Conservation (phyloP, 1,140 invertebrate species). For the Nomia melanderi region DNA sequence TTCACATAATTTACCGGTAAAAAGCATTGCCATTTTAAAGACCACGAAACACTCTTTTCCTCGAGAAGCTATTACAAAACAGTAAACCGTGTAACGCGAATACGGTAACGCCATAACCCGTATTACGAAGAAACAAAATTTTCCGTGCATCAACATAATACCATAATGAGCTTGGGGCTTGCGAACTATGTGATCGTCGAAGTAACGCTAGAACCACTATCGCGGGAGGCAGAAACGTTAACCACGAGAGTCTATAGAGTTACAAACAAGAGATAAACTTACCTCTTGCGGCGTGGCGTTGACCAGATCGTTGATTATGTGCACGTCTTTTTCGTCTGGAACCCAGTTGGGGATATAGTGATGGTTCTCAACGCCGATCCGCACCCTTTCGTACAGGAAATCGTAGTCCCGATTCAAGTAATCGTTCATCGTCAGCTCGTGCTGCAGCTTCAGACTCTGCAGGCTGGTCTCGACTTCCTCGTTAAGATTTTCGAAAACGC, state of each 20-base stretch:
- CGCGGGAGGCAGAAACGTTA: too few relatives aligned
- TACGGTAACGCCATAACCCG: too few relatives aligned
- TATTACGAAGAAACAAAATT: too few relatives aligned
- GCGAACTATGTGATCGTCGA: neutral
- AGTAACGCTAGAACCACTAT: too few relatives aligned
- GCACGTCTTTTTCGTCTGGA: conserved; percentile 74
- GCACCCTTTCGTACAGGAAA: conserved; percentile 73
- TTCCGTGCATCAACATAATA: too few relatives aligned
- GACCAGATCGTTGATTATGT: conserved; percentile 63
- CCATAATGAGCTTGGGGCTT: too few relatives aligned
- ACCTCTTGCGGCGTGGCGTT: conserved; percentile 68
- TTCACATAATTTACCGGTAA: too few relatives aligned
- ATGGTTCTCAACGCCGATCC: conserved; percentile 73
- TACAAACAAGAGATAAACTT: conserved; percentile 34
- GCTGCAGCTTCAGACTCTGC: conserved; percentile 69
- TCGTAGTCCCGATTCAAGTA: conserved; percentile 74
- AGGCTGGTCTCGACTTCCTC: conserved; percentile 63
- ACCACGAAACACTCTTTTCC: too few relatives aligned
- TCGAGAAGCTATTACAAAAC: too few relatives aligned
- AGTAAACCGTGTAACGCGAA: too few relatives aligned
- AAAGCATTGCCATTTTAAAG: too few relatives aligned
- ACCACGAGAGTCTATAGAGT: neutral
- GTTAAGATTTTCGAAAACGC: conserved; percentile 38
- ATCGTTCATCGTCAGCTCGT: conserved; percentile 71
- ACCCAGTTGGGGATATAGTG: conserved; percentile 80